Conservation (phyloP, 2,797 vertebrate genomes). For the Peromyscus eremicus region DNA sequence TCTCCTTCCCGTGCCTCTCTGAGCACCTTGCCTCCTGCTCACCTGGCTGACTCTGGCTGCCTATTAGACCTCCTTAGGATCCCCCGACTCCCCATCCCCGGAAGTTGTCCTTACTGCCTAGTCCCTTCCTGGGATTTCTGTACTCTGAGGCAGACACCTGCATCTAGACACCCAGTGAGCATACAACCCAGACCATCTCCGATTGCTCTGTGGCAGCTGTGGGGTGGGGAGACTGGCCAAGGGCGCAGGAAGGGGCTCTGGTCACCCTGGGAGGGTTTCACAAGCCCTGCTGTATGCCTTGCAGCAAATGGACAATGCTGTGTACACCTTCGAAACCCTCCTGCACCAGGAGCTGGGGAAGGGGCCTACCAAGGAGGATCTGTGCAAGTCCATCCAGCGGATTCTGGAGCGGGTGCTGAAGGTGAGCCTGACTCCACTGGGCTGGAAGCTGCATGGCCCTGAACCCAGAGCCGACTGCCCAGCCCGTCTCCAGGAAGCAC, state of each 20-base stretch:
- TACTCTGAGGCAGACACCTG: neutral
- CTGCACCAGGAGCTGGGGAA: constrained; percentile 93
- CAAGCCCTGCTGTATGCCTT: rapidly evolving
- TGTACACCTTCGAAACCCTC: constrained; percentile 97
- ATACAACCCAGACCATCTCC: rapidly evolving
- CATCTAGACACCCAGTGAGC: neutral
- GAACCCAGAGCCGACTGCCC: neutral
- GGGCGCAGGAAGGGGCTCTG: neutral
- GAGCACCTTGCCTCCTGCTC: neutral
- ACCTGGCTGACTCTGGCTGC: neutral
- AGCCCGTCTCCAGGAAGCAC: neutral
- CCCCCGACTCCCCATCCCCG: neutral
- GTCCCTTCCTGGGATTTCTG: neutral
- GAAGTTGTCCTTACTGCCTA: neutral
- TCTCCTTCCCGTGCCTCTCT: neutral
- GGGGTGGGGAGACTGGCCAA: neutral
- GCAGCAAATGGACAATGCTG: constrained; percentile 97
- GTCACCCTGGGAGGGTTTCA: neutral
- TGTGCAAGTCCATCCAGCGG: constrained; percentile 95
- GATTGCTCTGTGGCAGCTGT: neutral
- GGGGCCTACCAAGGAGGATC: constrained; percentile 90
- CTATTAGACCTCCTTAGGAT: neutral
- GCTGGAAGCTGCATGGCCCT: neutral
- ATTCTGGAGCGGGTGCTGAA: constrained; percentile 98
- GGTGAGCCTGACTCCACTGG: constrained; percentile 86